Conservation (phyloP, 2,797 vertebrate genomes). For the Macropus fuliginosus region DNA sequence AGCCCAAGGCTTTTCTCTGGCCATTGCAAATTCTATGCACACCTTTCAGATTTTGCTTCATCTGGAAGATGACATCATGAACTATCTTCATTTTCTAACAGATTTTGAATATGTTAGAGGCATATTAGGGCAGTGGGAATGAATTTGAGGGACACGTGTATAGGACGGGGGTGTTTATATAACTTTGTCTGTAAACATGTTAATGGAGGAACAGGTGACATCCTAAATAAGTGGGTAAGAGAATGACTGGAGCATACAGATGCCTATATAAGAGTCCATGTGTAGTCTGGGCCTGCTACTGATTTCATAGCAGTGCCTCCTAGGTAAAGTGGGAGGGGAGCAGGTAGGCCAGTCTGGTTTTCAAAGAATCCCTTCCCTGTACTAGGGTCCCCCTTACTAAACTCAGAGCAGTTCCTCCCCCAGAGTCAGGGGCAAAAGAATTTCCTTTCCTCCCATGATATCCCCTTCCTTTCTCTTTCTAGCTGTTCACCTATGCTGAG, state of each 20-base stretch:
- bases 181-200: not conserved
- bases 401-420: not conserved
- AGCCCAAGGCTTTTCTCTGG: slow-evolving; percentile 7
- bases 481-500: not conserved
- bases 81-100: not conserved
- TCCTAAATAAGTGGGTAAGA: not conserved
- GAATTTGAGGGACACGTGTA: too few relatives aligned
- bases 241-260: not conserved
- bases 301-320: not conserved
- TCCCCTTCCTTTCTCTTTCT: not conserved
- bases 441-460: not conserved
- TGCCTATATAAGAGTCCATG: not conserved
- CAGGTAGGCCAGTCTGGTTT: not conserved
- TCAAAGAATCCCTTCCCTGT: not conserved
- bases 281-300: not conserved
- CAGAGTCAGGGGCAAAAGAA: not conserved
- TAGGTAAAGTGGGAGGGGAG: not conserved
- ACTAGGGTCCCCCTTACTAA: not conserved
- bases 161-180: not conserved
- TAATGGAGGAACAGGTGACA: not conserved
- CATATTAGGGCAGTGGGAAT: not conserved
- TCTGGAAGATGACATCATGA: not conserved
- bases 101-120: not conserved
- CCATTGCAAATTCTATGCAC: not conserved
- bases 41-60: not conserved